These are phyloP conservation scores for Halocaridina rubra DNA, from an alignment of 2,888 invertebrate genomes.

Conservation along the genomic window DNA sequence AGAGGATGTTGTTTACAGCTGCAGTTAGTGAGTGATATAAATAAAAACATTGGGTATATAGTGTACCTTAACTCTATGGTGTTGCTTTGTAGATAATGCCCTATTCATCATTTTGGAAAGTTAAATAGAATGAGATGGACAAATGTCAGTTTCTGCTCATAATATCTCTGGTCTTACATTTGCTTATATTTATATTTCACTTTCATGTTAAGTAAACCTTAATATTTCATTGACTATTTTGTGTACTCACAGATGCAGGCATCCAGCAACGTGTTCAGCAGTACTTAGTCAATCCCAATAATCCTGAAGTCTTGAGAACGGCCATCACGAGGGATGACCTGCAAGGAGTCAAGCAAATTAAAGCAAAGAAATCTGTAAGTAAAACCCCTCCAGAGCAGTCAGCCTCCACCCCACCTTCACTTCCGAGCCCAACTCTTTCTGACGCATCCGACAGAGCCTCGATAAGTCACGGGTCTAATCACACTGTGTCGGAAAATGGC, in stretches of 20 bases:
- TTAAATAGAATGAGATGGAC: too few relatives aligned
- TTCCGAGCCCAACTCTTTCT: conserved; percentile 47
- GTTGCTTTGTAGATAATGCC: too few relatives aligned
- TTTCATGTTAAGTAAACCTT: too few relatives aligned
- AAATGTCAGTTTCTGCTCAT: too few relatives aligned
- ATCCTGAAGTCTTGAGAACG: conserved; percentile 67
- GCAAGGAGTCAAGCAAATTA: conserved; percentile 64
- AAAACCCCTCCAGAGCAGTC: conserved; percentile 38
- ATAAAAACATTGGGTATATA: too few relatives aligned
- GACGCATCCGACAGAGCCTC: conserved; percentile 25
- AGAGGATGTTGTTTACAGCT: too few relatives aligned
- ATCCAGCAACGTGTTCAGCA: conserved; percentile 76
- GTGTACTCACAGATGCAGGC: conserved; percentile 91
- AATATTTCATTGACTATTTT: too few relatives aligned
- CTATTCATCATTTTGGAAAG: too few relatives aligned
- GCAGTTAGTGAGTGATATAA: too few relatives aligned
- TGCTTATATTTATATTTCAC: too few relatives aligned
- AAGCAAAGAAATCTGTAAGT: conserved; percentile 58
- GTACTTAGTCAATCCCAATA: conserved; percentile 68
- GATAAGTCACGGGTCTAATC: conserved; percentile 40
- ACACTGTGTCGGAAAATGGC: conserved; percentile 36
- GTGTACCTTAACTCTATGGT: too few relatives aligned
- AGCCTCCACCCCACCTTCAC: conserved; percentile 29
- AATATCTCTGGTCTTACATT: too few relatives aligned
- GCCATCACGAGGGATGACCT: conserved; percentile 65